Evolutionary conservation across 2,888 invertebrate genomes (phyloP).

Genomic region (Ganaspis brasiliensis): DNA sequence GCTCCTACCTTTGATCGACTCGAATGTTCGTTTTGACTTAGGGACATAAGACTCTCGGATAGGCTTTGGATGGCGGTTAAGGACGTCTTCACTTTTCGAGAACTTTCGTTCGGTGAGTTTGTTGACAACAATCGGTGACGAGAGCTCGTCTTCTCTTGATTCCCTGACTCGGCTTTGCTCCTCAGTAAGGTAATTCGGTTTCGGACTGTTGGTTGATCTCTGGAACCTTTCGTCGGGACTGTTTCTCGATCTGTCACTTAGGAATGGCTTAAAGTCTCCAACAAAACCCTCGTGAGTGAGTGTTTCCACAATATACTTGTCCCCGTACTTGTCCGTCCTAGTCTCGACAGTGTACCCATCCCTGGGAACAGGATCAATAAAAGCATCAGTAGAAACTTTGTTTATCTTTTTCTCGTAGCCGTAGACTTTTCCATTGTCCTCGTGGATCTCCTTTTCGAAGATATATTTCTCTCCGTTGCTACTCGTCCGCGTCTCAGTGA

Average conservation of each 20-base stretch:
- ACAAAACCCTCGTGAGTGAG: conserved; percentile 72
- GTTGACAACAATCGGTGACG: conserved; percentile 66
- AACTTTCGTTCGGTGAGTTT: conserved; percentile 73
- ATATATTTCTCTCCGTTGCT: conserved; percentile 78
- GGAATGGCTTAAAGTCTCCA: conserved; percentile 73
- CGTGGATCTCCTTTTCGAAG: conserved; percentile 78
- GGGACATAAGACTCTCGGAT: conserved; percentile 67
- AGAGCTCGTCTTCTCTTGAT: conserved; percentile 57
- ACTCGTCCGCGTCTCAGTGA: conserved; percentile 75
- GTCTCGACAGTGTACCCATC: conserved; percentile 76
- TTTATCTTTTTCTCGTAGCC: conserved; percentile 80
- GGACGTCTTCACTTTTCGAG: conserved; percentile 74
- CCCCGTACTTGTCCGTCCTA: conserved; percentile 76
- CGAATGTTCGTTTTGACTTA: conserved; percentile 73
- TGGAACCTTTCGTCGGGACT: conserved; percentile 72
- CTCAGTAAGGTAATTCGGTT: conserved; percentile 58
- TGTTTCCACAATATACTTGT: conserved; percentile 77
- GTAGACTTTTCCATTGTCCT: conserved; percentile 78
- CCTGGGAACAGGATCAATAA: conserved; percentile 74
- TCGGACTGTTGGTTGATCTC: conserved; percentile 52
- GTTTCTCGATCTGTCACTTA: conserved; percentile 70
- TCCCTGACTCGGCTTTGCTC: conserved; percentile 55
- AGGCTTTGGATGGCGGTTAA: conserved; percentile 67
- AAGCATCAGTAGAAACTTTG: conserved; percentile 82
- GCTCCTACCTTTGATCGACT: conserved; percentile 74